Percentiles rank a stretch among this genome's conserved stretches.
Conservation (phyloP, 2,797 vertebrate species). For the Microctenopoma lineatum region DNA sequence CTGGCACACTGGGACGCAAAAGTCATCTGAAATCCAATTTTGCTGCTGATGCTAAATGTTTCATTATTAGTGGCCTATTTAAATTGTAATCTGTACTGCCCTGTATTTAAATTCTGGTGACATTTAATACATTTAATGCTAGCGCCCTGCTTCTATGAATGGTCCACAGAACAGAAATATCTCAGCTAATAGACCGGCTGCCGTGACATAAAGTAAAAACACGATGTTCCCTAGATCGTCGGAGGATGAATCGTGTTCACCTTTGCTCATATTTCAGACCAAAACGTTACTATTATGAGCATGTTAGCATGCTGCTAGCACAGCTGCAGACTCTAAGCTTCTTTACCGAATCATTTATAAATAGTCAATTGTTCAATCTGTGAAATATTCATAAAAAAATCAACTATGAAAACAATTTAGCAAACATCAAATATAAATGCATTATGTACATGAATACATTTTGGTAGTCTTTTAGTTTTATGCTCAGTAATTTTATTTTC, state of each 20-base stretch:
- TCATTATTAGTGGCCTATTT: not conserved
- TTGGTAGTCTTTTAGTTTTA: too few relatives aligned
- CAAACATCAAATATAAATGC: too few relatives aligned
- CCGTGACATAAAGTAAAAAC: not conserved
- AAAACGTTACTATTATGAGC: not conserved
- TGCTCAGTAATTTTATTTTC: too few relatives aligned
- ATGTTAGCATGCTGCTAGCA: not conserved
- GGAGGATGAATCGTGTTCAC: not conserved
- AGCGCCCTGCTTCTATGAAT: not conserved
- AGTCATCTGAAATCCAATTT: slow-evolving; percentile 16
- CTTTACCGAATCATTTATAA: too few relatives aligned
- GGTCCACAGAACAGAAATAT: not conserved
- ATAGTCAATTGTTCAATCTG: too few relatives aligned
- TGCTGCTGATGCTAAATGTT: not conserved
- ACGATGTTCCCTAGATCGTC: slow-evolving; percentile 5
- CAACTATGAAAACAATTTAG: too few relatives aligned
- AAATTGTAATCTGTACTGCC: not conserved
- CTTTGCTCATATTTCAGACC: not conserved
- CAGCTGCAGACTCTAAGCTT: too few relatives aligned
- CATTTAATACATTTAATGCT: slow-evolving; percentile 4
- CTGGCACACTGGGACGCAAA: slow-evolving; percentile 6
- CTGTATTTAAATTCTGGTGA: not conserved
- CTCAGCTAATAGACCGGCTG: not conserved
- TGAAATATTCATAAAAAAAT: too few relatives aligned
- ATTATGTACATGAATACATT: too few relatives aligned